Evolutionary conservation across 2,113 vertebrate species (phyloP).

Genomic region (Nettapus auritus): DNA sequence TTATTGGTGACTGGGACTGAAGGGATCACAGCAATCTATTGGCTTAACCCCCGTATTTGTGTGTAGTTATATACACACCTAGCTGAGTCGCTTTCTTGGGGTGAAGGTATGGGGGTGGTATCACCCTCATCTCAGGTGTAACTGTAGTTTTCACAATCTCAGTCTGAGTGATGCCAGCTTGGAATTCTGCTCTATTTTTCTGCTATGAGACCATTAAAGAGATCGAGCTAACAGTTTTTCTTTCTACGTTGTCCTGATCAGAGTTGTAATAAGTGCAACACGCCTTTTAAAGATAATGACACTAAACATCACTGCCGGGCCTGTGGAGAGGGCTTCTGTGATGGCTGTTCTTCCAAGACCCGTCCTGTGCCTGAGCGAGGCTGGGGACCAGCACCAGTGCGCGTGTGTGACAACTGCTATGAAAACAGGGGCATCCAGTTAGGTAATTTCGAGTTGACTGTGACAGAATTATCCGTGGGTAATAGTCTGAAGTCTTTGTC

Average conservation of each 20-base stretch:
- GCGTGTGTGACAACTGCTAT: conserved; percentile 94
- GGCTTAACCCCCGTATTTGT: background rate
- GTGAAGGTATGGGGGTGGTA: background rate
- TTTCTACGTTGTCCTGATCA: conserved; percentile 71
- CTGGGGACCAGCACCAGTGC: conserved; percentile 92
- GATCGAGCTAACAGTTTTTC: background rate
- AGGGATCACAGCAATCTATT: background rate
- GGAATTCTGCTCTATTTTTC: background rate
- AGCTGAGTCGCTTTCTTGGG: background rate
- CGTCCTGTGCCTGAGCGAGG: conserved; percentile 95
- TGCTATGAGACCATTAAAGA: background rate
- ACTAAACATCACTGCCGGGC: conserved; percentile 98
- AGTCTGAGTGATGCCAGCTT: background rate
- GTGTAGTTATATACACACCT: background rate
- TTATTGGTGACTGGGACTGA: background rate
- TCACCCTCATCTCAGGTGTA: background rate
- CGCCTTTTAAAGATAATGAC: conserved; percentile 90
- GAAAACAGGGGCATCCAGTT: conserved; percentile 84
- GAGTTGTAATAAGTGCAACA: conserved; percentile 91
- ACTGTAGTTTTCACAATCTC: background rate
- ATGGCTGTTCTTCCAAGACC: conserved; percentile 91
- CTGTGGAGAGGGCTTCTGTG: conserved; percentile 97
- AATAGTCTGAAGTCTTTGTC: background rate
- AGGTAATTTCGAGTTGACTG: conserved; percentile 75
- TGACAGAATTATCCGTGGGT: background rate